A percentile compares a stretch with the other conserved stretches of the same genome.
Evolutionary conservation across 2,113 vertebrate genomes (phyloP).

Genomic region (Bambusicola thoracicus): DNA sequence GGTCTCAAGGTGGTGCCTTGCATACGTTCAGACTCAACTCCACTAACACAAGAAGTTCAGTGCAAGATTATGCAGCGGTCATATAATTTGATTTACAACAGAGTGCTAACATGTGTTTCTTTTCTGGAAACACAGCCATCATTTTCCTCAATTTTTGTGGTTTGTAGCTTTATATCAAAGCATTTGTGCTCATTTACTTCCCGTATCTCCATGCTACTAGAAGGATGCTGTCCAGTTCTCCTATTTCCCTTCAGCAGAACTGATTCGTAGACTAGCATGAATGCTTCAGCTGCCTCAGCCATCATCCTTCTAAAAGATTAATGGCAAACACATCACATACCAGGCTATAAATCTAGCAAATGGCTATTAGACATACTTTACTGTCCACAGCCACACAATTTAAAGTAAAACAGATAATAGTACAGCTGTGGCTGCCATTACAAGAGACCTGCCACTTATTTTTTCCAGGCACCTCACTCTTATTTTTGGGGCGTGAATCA

Average conservation of each 20-base stretch:
- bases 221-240: neutral
- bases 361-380: slow-evolving; percentile 47
- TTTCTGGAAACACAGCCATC: neutral
- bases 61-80: neutral
- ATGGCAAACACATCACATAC: slow-evolving; percentile 28
- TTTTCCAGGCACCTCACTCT: neutral
- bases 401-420: slow-evolving; percentile 47
- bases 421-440: neutral
- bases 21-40: slow-evolving; percentile 32
- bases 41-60: slow-evolving; percentile 9
- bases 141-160: neutral
- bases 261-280: neutral
- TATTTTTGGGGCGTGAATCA: neutral
- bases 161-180: neutral
- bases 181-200: neutral
- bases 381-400: slow-evolving; percentile 41
- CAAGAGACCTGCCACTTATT: neutral
- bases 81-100: slow-evolving; percentile 7
- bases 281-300: slow-evolving; percentile 12
- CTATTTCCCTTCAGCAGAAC: neutral
- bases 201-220: rapidly evolving
- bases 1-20: neutral
- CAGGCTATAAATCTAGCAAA: slow-evolving; percentile 64
- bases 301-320: slow-evolving; percentile 43
- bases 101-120: neutral